phyloP scores from a whole-genome alignment of 2,113 vertebrate species.

The Thinocorus orbignyianus region DNA sequence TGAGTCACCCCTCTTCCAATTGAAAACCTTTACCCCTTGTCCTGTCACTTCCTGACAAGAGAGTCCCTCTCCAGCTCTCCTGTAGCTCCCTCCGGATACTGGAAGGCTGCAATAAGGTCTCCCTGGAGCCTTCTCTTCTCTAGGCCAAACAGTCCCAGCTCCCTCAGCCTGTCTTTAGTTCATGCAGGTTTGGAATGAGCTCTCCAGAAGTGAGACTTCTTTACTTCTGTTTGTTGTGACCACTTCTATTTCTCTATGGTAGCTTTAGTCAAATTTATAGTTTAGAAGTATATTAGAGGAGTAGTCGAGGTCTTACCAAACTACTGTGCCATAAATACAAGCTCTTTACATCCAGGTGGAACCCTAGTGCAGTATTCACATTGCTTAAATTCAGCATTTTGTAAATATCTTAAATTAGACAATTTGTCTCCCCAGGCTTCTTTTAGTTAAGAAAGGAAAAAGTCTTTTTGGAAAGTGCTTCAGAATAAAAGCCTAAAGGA shows the following conservation, averaged over 20 bases:
- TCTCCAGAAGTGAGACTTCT: neutral
- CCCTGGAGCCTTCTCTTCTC: too few species aligned
- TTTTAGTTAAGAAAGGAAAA: neutral
- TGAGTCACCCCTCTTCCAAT: too few species aligned
- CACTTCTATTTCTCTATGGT: neutral
- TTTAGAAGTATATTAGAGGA: neutral
- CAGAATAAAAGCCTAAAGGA: neutral
- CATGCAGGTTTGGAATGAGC: neutral
- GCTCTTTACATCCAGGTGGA: neutral
- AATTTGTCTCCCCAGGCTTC: neutral
- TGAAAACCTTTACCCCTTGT: too few species aligned
- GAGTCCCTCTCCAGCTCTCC: too few species aligned
- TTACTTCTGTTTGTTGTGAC: neutral
- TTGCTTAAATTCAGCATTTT: neutral
- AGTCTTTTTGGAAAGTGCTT: neutral
- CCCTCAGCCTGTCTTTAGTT: neutral
- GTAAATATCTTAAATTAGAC: too few species aligned
- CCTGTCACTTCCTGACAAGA: too few species aligned
- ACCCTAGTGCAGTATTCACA: too few species aligned
- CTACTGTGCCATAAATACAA: neutral
- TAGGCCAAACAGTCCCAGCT: too few species aligned
- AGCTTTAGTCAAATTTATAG: neutral
- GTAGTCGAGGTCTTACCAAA: neutral
- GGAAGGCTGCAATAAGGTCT: too few species aligned
- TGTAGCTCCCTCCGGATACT: too few species aligned